A percentile compares a stretch with the other conserved stretches of the same genome.
Evolutionary conservation across 2,113 vertebrate genomes (phyloP).

Genomic region (Petrocephalus zakoni): DNA sequence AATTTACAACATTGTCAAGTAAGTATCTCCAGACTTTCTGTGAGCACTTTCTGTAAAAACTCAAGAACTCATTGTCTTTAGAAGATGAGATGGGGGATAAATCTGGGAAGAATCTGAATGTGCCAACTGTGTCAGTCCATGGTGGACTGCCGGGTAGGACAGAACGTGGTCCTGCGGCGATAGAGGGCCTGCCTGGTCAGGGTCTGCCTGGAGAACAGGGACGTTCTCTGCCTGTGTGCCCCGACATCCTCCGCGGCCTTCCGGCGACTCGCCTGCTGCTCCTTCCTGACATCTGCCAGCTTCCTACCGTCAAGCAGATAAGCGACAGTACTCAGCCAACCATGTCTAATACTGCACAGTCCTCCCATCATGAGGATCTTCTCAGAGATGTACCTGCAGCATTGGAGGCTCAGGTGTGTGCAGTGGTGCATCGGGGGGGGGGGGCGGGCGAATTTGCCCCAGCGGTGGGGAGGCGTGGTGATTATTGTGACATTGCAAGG

Average conservation of each 20-base stretch:
- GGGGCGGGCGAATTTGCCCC: neutral
- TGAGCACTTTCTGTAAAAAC: neutral
- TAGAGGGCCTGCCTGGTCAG: slow-evolving; percentile 64
- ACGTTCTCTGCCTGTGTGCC: slow-evolving; percentile 55
- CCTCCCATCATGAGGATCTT: neutral
- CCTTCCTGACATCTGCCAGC: slow-evolving; percentile 41
- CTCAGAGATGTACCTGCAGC: neutral
- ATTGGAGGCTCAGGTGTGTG: too few species aligned
- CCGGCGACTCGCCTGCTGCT: slow-evolving; percentile 47
- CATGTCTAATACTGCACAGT: neutral
- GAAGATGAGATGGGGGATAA: neutral
- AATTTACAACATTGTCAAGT: neutral
- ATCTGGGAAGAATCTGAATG: neutral
- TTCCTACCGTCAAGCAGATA: slow-evolving; percentile 55
- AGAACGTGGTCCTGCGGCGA: neutral
- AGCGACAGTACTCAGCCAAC: neutral
- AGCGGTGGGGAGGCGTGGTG: neutral
- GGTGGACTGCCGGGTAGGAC: neutral
- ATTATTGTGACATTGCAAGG: neutral
- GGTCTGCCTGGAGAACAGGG: slow-evolving; percentile 69
- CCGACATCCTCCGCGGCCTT: slow-evolving; percentile 54
- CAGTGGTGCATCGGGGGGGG: too few species aligned
- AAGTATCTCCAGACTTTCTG: neutral
- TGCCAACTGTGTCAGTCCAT: neutral
- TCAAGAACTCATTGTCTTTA: neutral